These are phyloP conservation scores for Rhagonycha fulva DNA, from an alignment of 2,888 invertebrate species.

Conservation along the genomic window DNA sequence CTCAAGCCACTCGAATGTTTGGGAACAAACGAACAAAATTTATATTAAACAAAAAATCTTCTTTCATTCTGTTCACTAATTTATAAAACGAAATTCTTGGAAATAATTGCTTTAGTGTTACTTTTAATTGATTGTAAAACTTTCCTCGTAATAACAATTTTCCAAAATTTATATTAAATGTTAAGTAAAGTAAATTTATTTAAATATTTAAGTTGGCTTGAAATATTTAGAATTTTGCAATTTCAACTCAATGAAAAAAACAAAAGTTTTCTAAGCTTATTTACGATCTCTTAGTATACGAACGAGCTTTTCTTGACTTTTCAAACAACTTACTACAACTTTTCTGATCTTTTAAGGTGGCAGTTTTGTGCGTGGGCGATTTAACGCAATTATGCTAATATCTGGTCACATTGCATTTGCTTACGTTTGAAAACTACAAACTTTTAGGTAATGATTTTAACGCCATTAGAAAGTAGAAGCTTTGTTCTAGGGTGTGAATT, in stretches of 20 bases:
- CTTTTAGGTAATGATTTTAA: no score
- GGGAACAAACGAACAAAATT: constrained; percentile 8
- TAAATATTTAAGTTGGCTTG: constrained; percentile 4
- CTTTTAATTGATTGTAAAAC: background rate
- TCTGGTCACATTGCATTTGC: no score
- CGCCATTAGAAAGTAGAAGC: no score
- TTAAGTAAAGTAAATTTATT: constrained; percentile 1
- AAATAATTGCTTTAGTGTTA: background rate
- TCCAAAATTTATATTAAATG: background rate
- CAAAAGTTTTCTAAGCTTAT: constrained; percentile 10
- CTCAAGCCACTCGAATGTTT: constrained; percentile 14
- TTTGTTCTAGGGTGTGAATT: no score
- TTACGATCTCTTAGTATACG: constrained; percentile 8
- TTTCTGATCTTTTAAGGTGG: background rate
- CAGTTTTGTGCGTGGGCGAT: no score
- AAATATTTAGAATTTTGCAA: background rate
- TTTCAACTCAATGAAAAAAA: background rate
- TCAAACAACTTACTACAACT: constrained; percentile 8
- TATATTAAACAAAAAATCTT: background rate
- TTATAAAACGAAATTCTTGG: background rate
- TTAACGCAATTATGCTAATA: no score
- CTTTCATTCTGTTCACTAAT: background rate
- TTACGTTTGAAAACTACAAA: no score
- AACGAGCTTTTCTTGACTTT: constrained; percentile 2
- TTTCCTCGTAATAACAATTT: background rate